Percentiles rank a stretch among this genome's conserved stretches.
Evolutionary conservation across 2,888 invertebrate genomes (phyloP).

Genomic region (Nineta flava): DNA sequence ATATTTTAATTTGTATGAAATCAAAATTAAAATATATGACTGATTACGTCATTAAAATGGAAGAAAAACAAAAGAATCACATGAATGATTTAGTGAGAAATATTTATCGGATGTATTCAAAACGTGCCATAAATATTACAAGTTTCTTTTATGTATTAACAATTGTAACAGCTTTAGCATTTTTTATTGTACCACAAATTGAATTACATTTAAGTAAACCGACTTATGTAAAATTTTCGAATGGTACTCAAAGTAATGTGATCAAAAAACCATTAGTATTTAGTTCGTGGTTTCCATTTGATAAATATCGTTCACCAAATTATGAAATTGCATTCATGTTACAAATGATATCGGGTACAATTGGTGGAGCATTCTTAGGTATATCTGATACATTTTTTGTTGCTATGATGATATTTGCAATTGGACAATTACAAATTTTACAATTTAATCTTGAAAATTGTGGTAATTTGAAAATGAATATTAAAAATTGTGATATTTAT

Average conservation of each 20-base stretch:
- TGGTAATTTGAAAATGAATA: background rate
- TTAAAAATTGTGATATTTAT: background rate
- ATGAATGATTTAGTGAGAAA: background rate
- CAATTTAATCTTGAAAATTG: background rate
- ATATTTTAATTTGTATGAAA: slow-evolving; percentile 7
- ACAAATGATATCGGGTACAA: slow-evolving; percentile 5
- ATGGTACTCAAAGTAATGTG: slow-evolving; percentile 7
- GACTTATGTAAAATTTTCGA: slow-evolving; percentile 6
- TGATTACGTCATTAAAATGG: slow-evolving; percentile 5
- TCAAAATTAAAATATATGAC: slow-evolving; percentile 2
- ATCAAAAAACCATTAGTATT: slow-evolving; percentile 7
- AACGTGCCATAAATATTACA: slow-evolving; percentile 5
- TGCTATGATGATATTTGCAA: slow-evolving; percentile 7
- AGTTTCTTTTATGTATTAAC: slow-evolving; percentile 6
- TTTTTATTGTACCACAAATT: slow-evolving; percentile 5
- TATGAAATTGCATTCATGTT: slow-evolving; percentile 9
- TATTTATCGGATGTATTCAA: slow-evolving; percentile 5
- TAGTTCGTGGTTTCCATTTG: slow-evolving; percentile 13
- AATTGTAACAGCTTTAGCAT: slow-evolving; percentile 6
- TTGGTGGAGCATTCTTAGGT: slow-evolving; percentile 7
- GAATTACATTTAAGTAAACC: slow-evolving; percentile 4
- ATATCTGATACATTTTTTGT: slow-evolving; percentile 7
- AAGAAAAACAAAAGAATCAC: background rate
- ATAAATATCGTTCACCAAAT: slow-evolving; percentile 9
- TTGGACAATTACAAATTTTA: slow-evolving; percentile 4